Conservation (phyloP, 2,888 invertebrate species). For the Hypsopygia costalis region DNA sequence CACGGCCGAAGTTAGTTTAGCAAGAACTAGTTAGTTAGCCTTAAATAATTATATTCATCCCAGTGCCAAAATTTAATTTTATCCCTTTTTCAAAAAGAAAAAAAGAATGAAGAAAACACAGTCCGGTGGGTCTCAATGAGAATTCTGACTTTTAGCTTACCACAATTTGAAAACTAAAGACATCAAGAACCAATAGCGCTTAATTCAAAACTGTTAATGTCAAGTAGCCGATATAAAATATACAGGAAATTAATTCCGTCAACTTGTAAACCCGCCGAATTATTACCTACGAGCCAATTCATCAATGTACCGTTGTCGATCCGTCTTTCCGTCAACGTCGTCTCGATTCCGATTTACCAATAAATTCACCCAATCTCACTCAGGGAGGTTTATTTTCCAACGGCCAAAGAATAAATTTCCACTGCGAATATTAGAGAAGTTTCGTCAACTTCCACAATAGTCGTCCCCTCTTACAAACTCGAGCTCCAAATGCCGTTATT, state of each 20-base stretch:
- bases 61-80: no score
- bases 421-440: slow-evolving; percentile 69
- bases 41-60: no score
- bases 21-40: no score
- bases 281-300: slow-evolving; percentile 35
- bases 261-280: slow-evolving; percentile 20
- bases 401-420: slow-evolving; percentile 66
- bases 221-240: background rate
- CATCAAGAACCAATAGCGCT: no score
- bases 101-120: no score
- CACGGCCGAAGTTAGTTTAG: no score
- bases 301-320: slow-evolving; percentile 42
- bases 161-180: no score
- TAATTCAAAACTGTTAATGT: no score
- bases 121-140: no score
- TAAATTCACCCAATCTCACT: slow-evolving; percentile 55
- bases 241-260: slow-evolving; percentile 13
- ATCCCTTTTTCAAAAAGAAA: no score
- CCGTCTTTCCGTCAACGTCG: slow-evolving; percentile 28
- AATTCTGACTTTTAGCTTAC: no score
- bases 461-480: slow-evolving; percentile 53
- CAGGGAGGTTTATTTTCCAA: slow-evolving; percentile 56
- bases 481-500: slow-evolving; percentile 59
- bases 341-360: slow-evolving; percentile 45
- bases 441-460: slow-evolving; percentile 63